Percentiles rank a stretch among this genome's conserved stretches.
These are phyloP conservation scores for Gopherus evgoodei DNA, from an alignment of 2,113 vertebrate genomes.

Conservation along the genomic window DNA sequence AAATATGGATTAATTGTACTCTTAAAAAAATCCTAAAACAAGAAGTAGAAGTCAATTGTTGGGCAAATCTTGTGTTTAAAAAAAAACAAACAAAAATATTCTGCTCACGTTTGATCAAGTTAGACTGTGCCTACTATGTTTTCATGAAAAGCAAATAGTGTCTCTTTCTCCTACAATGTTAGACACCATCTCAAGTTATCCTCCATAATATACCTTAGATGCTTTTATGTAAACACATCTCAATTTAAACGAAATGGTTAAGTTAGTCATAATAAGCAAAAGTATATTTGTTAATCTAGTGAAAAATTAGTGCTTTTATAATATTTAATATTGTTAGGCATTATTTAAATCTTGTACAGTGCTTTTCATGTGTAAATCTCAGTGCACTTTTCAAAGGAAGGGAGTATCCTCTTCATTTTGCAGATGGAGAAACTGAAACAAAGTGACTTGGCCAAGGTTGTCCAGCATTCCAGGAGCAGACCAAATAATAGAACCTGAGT, in stretches of 20 bases:
- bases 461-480: neutral
- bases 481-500: neutral
- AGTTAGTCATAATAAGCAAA: neutral
- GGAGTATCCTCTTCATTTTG: neutral
- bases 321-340: neutral
- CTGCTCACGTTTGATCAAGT: neutral
- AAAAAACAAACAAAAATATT: fast-evolving
- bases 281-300: neutral
- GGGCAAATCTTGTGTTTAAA: neutral
- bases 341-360: neutral
- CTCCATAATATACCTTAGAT: neutral
- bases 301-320: neutral
- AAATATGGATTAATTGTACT: constrained; percentile 34
- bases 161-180: neutral
- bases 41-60: neutral
- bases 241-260: neutral
- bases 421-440: neutral
- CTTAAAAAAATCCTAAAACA: constrained; percentile 10
- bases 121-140: neutral
- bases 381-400: neutral
- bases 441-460: neutral
- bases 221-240: neutral
- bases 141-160: neutral
- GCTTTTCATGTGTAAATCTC: neutral
- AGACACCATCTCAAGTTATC: neutral